Evolutionary conservation across 2,113 vertebrate species (phyloP).

Genomic region (Anthoscopus minutus): DNA sequence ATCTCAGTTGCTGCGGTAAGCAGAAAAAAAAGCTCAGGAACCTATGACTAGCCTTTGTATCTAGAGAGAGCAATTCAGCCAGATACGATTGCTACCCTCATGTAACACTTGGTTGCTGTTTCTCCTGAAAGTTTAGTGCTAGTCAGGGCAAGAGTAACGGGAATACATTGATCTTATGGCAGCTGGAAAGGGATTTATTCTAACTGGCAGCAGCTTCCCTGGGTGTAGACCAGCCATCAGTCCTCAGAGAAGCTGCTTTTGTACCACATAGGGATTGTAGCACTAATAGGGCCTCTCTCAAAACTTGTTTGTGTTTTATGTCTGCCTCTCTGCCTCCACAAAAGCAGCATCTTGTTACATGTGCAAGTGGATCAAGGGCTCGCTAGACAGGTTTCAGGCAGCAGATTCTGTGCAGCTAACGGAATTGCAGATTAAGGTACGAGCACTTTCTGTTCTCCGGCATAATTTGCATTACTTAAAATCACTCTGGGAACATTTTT

Average conservation of each 20-base stretch:
- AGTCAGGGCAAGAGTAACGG: background rate
- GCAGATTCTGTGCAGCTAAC: background rate
- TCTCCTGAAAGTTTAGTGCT: background rate
- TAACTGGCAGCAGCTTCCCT: background rate
- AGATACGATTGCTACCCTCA: background rate
- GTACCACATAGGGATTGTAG: accelerated
- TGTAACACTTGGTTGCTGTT: background rate
- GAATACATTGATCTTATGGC: background rate
- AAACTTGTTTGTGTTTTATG: background rate
- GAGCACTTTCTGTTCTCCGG: background rate
- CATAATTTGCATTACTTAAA: background rate
- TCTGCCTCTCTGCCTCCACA: background rate
- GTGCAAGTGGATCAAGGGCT: background rate
- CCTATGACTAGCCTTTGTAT: background rate
- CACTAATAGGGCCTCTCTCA: background rate
- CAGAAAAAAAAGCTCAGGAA: background rate
- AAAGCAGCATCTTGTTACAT: background rate
- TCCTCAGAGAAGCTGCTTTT: background rate
- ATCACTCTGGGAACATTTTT: background rate
- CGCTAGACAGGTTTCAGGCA: background rate
- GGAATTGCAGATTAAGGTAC: background rate
- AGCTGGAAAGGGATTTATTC: background rate
- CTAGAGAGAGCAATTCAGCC: background rate
- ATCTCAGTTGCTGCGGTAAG: background rate
- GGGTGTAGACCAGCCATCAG: background rate